Percentiles rank a stretch among this genome's conserved stretches.
phyloP scores from a whole-genome alignment of 2,797 vertebrate genomes.

The Rhabdophis nuchalis region DNA sequence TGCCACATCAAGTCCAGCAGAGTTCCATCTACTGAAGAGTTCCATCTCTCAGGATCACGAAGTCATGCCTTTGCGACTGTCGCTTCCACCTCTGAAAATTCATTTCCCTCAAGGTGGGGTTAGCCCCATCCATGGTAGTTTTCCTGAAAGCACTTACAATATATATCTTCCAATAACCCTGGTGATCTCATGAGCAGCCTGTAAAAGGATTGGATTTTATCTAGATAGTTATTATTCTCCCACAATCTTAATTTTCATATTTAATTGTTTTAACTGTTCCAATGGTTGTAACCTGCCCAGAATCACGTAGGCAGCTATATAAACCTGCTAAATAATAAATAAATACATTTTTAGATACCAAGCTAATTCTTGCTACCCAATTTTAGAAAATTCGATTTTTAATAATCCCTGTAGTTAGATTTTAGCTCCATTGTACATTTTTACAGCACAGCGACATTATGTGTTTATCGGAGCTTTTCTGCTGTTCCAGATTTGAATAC shows the following conservation, averaged over 20 bases:
- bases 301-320: not conserved
- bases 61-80: not conserved
- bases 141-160: not conserved
- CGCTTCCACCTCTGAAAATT: not conserved
- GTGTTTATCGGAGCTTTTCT: not conserved
- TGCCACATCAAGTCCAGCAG: not conserved
- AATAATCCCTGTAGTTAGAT: not conserved
- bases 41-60: not conserved
- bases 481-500: not conserved
- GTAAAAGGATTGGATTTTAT: not conserved
- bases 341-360: not conserved
- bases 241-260: not conserved
- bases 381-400: not conserved
- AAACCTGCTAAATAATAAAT: not conserved
- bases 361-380: not conserved
- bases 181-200: not conserved
- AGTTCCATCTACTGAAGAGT: not conserved
- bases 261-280: not conserved
- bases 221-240: not conserved
- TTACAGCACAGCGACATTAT: not conserved
- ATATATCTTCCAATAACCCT: not conserved
- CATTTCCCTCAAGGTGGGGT: not conserved
- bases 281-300: not conserved
- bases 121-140: not conserved
- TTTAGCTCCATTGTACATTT: not conserved